Evolutionary conservation across 2,797 vertebrate species (phyloP).

Genomic region (Clarias platycephalus): DNA sequence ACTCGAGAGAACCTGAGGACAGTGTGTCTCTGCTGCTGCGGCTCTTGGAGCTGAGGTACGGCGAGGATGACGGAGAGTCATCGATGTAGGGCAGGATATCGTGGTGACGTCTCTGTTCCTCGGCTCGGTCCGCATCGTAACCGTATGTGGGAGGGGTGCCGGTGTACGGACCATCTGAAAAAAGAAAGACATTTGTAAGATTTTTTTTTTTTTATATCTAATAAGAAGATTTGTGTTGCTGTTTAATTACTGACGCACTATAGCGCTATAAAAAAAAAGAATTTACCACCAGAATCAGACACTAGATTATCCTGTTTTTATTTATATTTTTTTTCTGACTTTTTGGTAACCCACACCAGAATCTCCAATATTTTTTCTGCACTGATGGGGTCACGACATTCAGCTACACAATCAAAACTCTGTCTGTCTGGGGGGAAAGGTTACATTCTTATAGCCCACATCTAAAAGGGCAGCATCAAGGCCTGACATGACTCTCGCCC

Average conservation of each 20-base stretch:
- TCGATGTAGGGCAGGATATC: slow-evolving; percentile 95
- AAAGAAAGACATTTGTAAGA: background rate
- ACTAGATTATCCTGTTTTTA: background rate
- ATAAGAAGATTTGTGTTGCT: background rate
- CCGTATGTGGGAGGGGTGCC: slow-evolving; percentile 83
- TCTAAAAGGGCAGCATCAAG: slow-evolving; percentile 29
- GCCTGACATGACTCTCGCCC: slow-evolving; percentile 22
- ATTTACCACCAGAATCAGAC: background rate
- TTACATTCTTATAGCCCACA: slow-evolving; percentile 46
- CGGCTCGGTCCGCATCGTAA: slow-evolving; percentile 84
- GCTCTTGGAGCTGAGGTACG: slow-evolving; percentile 90
- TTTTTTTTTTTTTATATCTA: no score
- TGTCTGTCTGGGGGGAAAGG: slow-evolving; percentile 23
- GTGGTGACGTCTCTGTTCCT: slow-evolving; percentile 88
- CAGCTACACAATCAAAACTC: slow-evolving; percentile 30
- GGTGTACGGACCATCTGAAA: slow-evolving; percentile 82
- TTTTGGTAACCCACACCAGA: slow-evolving; percentile 39
- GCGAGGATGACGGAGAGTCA: slow-evolving; percentile 93
- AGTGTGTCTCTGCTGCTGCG: slow-evolving; percentile 86
- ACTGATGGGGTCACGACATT: slow-evolving; percentile 26
- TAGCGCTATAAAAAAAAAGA: background rate
- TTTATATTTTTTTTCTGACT: slow-evolving; percentile 4
- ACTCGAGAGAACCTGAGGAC: slow-evolving; percentile 85
- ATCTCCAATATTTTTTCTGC: slow-evolving; percentile 1
- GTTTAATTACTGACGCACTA: background rate